Percentiles rank a stretch among this genome's conserved stretches.
Evolutionary conservation across 1,140 invertebrate species (phyloP).

Genomic region (Cryptotermes secundus): DNA sequence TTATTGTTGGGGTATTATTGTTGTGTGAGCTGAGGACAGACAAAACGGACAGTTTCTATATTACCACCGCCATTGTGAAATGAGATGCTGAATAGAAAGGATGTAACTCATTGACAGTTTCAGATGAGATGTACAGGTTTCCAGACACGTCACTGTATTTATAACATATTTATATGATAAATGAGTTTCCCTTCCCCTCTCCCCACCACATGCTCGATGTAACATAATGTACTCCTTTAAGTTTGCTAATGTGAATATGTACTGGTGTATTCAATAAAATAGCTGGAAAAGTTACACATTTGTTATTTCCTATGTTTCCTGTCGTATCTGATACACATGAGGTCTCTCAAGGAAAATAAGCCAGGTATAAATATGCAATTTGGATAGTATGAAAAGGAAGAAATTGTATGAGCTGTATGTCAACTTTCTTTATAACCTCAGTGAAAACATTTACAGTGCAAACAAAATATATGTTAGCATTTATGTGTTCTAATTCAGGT

Average conservation of each 20-base stretch:
- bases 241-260: slow-evolving; percentile 36
- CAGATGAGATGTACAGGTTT: neutral
- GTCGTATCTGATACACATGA: too few relatives aligned
- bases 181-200: slow-evolving; percentile 18
- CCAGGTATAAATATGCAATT: too few relatives aligned
- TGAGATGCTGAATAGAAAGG: slow-evolving; percentile 2
- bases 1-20: slow-evolving; percentile 24
- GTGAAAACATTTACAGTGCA: too few relatives aligned
- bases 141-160: slow-evolving; percentile 27
- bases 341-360: too few relatives aligned
- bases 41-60: neutral
- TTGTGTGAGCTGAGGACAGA: slow-evolving; percentile 5
- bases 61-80: neutral
- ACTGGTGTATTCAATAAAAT: slow-evolving; percentile 37
- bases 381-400: too few relatives aligned
- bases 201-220: slow-evolving; percentile 34
- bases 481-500: too few relatives aligned
- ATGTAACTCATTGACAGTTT: neutral
- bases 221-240: slow-evolving; percentile 34
- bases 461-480: too few relatives aligned
- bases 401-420: too few relatives aligned
- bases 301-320: neutral
- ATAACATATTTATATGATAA: slow-evolving; percentile 21
- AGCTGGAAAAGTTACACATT: slow-evolving; percentile 25
- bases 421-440: too few relatives aligned